Percentiles rank a stretch among this genome's conserved stretches.
Conservation (phyloP, 2,113 vertebrate genomes). For the Python bivittatus region DNA sequence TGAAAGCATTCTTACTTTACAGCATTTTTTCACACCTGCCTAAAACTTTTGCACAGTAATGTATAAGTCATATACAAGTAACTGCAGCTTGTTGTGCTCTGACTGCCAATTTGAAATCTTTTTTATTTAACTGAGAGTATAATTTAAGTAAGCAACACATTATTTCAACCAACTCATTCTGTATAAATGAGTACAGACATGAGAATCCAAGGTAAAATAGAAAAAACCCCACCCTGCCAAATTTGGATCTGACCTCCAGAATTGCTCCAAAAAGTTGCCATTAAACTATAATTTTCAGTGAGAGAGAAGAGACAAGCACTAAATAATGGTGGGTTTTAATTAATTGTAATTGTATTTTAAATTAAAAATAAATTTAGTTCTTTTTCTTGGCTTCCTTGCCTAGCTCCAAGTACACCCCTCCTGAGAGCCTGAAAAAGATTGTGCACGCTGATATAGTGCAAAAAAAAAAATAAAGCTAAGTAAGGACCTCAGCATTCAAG, state of each 20-base stretch:
- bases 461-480: background rate
- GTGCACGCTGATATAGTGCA: background rate
- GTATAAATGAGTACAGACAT: background rate
- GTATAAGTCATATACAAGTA: background rate
- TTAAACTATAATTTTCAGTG: background rate
- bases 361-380: background rate
- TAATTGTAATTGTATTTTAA: background rate
- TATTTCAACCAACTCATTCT: background rate
- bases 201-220: background rate
- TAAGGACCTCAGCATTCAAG: background rate
- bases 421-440: background rate
- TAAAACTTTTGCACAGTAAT: too few relatives aligned
- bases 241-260: background rate
- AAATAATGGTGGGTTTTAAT: background rate
- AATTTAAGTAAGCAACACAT: background rate
- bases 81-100: background rate
- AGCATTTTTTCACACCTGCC: too few relatives aligned
- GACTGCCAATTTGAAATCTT: background rate
- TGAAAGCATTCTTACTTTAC: too few relatives aligned
- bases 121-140: background rate
- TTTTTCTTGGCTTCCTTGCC: background rate
- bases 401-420: background rate
- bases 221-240: background rate
- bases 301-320: background rate
- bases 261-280: background rate